A percentile compares a stretch with the other conserved stretches of the same genome.
phyloP scores from a whole-genome alignment of 2,888 invertebrate genomes.

The Eupelmus urozonus region DNA sequence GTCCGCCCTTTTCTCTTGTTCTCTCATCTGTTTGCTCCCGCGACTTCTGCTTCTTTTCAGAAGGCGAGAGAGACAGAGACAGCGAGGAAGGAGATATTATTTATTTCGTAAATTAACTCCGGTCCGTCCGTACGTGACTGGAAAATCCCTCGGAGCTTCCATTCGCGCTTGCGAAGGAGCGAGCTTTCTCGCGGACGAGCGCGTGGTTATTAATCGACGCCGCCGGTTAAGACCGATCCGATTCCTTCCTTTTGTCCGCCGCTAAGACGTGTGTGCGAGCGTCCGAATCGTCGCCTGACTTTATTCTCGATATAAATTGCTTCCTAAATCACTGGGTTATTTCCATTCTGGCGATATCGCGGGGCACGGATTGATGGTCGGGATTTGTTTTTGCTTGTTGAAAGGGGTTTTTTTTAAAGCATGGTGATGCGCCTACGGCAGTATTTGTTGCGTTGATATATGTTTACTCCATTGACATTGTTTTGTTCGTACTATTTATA shows the following conservation, averaged over 20 bases:
- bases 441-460: too few species aligned
- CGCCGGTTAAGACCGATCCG: conserved; percentile 67
- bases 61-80: conserved; percentile 24
- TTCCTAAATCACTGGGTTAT: conserved; percentile 24
- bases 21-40: background rate
- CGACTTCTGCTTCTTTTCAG: background rate
- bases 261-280: background rate
- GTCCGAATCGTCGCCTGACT: conserved; percentile 34
- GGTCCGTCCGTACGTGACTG: conserved; percentile 75
- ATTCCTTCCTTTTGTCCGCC: conserved; percentile 52
- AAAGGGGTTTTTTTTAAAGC: too few species aligned
- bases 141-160: conserved; percentile 72
- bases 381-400: too few species aligned
- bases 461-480: too few species aligned
- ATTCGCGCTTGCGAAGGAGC: conserved; percentile 70
- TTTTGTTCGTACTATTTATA: too few species aligned
- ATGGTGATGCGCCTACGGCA: too few species aligned
- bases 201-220: conserved; percentile 76
- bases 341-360: background rate
- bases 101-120: conserved; percentile 78
- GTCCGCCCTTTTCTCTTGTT: conserved; percentile 33
- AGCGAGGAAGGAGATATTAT: conserved; percentile 75
- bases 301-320: conserved; percentile 38
- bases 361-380: too few species aligned
- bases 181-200: background rate